Evolutionary conservation across 64 coral and sea anemone species (phyloP).

Genomic region (Trachythela sp.): DNA sequence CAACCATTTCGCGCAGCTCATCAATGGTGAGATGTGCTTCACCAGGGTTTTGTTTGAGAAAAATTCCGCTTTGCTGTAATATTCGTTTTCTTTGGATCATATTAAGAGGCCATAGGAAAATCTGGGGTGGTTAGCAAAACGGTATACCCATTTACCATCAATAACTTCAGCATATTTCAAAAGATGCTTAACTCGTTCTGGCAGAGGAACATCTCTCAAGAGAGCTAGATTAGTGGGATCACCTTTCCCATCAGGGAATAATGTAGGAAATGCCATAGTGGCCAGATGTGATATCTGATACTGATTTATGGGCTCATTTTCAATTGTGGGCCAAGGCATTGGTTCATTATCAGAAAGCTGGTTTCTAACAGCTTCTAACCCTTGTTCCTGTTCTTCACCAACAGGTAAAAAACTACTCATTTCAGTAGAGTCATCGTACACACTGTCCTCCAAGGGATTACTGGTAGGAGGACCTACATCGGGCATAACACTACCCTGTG

Average conservation of each 20-base stretch:
- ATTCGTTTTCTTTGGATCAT: conserved; percentile 23
- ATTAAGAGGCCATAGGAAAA: neutral
- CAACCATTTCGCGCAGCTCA: conserved; percentile 13
- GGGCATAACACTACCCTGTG: neutral
- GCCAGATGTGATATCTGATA: neutral
- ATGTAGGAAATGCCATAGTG: neutral
- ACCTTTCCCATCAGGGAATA: neutral
- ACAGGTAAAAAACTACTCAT: conserved; percentile 28
- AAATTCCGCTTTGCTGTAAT: neutral
- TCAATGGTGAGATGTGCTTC: conserved; percentile 7
- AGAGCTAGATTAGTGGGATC: neutral
- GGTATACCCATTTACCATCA: too few species aligned
- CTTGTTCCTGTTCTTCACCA: neutral
- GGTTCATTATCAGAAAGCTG: neutral
- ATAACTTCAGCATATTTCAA: conserved; percentile 7
- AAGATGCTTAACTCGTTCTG: neutral
- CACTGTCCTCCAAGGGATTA: neutral
- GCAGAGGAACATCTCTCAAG: neutral
- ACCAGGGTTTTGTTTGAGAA: too few species aligned
- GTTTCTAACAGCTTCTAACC: neutral
- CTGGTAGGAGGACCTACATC: neutral
- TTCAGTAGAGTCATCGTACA: neutral
- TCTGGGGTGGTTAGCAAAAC: neutral
- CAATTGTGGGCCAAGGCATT: neutral
- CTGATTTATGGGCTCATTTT: neutral